These are phyloP conservation scores for Ischnus inquisitorius DNA, from an alignment of 2,888 invertebrate species.

Conservation along the genomic window DNA sequence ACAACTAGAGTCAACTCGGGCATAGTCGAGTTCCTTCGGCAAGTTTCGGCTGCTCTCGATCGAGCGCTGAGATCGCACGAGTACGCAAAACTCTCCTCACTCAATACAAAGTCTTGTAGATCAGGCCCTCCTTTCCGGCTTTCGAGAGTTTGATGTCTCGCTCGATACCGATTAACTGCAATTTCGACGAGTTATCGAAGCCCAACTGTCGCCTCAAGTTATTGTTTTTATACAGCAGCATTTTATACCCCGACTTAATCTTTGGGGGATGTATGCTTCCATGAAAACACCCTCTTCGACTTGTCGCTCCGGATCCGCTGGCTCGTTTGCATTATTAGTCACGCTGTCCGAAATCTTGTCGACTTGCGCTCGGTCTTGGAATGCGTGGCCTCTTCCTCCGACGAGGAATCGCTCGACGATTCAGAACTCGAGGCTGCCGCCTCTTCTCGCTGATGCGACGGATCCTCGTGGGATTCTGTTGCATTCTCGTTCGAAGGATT, in stretches of 20 bases:
- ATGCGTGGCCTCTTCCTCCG: slow-evolving; percentile 83
- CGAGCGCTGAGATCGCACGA: too few relatives aligned
- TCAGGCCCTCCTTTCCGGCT: slow-evolving; percentile 90
- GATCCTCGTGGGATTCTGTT: slow-evolving; percentile 45
- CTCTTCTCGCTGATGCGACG: slow-evolving; percentile 77
- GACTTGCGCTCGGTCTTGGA: slow-evolving; percentile 84
- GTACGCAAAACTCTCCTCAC: not conserved
- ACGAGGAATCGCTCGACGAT: slow-evolving; percentile 85
- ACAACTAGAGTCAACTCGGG: too few relatives aligned
- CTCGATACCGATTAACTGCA: slow-evolving; percentile 93
- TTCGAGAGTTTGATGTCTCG: slow-evolving; percentile 94
- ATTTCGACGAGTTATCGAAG: too few relatives aligned
- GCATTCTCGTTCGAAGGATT: slow-evolving; percentile 66
- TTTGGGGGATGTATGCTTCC: slow-evolving; percentile 96
- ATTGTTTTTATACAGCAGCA: slow-evolving; percentile 85
- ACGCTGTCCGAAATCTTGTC: slow-evolving; percentile 89
- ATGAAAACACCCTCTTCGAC: slow-evolving; percentile 97
- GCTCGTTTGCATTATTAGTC: slow-evolving; percentile 88
- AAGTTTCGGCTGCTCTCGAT: too few relatives aligned
- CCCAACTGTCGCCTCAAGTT: too few relatives aligned
- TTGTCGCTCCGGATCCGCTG: slow-evolving; percentile 88
- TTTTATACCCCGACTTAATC: slow-evolving; percentile 96
- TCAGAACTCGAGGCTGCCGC: slow-evolving; percentile 70
- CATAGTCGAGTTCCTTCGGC: too few relatives aligned
- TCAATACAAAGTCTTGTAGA: slow-evolving; percentile 91